Base-by-base conservation (phyloP, 2,888 invertebrate genomes). In the Resseliella maxima region DNA sequence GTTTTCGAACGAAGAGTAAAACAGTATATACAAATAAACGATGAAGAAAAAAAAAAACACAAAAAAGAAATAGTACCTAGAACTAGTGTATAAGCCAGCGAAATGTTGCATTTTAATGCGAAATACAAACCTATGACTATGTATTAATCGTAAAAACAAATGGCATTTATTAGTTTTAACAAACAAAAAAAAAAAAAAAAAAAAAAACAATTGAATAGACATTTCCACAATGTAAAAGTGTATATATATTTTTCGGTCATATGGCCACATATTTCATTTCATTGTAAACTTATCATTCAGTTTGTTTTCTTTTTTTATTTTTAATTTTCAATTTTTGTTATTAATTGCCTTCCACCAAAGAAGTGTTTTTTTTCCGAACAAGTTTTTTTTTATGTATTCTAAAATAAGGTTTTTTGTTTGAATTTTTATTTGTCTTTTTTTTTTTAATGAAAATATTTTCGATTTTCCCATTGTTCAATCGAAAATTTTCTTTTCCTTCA, bases 81-180 rank as follows among this genome's bases (percentile, higher is more conserved):
- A 81, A 10, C n/a, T 35, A 36, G 36, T 81, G 1, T 35, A 81
- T 81, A 36, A 81, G 35, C 35, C 0, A 15, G 21, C 5, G 21
- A 81, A 81, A 81, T 36, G 36, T 81, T 81, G 81, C 81, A 81
- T 81, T 81, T 81, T 81, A n/a, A 81, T 81, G 81, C 81, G 81
- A 81, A 35, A 81, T 21, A 81, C 10, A 81, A 81, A 81, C 81
- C 18, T 35, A 81, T 12, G 36, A 81, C 15, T 81, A 81, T 81
- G 36, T 81, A 81, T 36, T 36, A 35, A 81, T 81, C n/a, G 12
- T 27, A 59, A 59, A 5, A 59, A 24, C 18, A 59, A 59, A 59
- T 59, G 59, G 59, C 59, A 81, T 81, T 81, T 36, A 36, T 36
- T 36, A 81, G 81, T 18, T 81, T 15, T 81, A 81, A 36, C 8